Percentiles rank a stretch among this genome's conserved stretches.
Conservation (phyloP, 2,113 vertebrate genomes). For the Sitta europaea region DNA sequence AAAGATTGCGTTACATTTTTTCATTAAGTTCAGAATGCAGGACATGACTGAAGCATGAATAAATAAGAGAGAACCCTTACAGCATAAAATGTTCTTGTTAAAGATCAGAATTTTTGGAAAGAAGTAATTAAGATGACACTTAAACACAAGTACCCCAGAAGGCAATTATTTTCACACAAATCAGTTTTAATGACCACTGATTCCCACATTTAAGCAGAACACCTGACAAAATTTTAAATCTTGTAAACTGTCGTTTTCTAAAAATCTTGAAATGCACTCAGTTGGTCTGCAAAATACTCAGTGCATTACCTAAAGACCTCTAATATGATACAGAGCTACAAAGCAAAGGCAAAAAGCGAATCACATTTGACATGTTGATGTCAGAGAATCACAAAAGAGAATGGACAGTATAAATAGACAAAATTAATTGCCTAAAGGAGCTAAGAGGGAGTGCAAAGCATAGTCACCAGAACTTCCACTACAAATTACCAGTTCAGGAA, state of each 20-base stretch:
- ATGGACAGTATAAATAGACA: conserved; percentile 35
- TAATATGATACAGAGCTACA: conserved; percentile 36
- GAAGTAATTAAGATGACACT: not conserved
- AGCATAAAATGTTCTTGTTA: not conserved
- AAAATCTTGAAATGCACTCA: conserved; percentile 20
- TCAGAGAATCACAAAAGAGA: conserved; percentile 53
- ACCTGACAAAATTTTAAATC: not conserved
- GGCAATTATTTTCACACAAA: not conserved
- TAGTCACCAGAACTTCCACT: conserved; percentile 37
- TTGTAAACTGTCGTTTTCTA: conserved; percentile 7
- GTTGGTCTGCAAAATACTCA: not conserved
- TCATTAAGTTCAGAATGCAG: not conserved
- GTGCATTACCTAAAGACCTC: conserved; percentile 34
- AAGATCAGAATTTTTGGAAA: not conserved
- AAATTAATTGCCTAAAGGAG: conserved; percentile 64
- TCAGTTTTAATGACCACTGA: not conserved
- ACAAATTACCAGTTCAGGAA: conserved; percentile 56
- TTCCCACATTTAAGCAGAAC: not conserved
- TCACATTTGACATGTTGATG: conserved; percentile 54
- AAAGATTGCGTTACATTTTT: not conserved
- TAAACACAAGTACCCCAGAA: not conserved
- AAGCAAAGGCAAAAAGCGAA: conserved; percentile 30
- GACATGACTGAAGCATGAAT: not conserved
- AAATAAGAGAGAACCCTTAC: not conserved
- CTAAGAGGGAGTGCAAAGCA: conserved; percentile 66